A percentile compares a stretch with the other conserved stretches of the same genome.
phyloP scores from a whole-genome alignment of 2,113 vertebrate species.

The Emydura subglobosa region DNA sequence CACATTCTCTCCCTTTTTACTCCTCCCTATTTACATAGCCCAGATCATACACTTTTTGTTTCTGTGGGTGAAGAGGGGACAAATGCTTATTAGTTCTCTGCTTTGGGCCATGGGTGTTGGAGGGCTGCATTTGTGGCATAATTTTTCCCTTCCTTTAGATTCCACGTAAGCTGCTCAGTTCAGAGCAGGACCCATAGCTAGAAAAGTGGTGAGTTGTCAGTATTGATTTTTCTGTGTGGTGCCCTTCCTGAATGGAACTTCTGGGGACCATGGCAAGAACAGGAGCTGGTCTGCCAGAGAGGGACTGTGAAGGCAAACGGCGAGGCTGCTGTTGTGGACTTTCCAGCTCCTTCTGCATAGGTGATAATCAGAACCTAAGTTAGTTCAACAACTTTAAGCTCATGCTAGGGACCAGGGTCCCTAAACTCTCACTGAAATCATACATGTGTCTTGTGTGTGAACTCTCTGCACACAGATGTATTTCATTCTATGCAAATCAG shows the following conservation, averaged over 20 bases:
- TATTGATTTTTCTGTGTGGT: background rate
- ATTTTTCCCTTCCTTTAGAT: background rate
- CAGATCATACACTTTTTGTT: background rate
- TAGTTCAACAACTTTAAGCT: background rate
- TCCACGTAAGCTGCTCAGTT: background rate
- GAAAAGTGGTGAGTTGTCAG: background rate
- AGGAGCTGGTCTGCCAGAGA: background rate
- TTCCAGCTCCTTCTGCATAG: accelerated
- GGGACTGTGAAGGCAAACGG: background rate
- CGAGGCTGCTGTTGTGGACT: accelerated
- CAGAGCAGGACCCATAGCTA: background rate
- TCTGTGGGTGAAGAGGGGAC: background rate
- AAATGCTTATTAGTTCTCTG: too few species aligned
- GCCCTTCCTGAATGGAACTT: background rate
- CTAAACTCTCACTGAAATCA: accelerated
- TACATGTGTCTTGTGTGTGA: accelerated
- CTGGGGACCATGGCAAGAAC: background rate
- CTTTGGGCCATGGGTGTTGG: too few species aligned
- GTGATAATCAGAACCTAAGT: background rate
- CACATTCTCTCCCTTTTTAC: background rate
- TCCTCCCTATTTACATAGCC: too few species aligned
- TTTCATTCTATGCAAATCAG: background rate
- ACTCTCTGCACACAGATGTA: background rate
- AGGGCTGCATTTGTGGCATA: background rate
- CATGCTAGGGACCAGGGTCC: background rate